Conservation (phyloP, 92 coral and sea anemone genomes). For the Micromussa lordhowensis region DNA sequence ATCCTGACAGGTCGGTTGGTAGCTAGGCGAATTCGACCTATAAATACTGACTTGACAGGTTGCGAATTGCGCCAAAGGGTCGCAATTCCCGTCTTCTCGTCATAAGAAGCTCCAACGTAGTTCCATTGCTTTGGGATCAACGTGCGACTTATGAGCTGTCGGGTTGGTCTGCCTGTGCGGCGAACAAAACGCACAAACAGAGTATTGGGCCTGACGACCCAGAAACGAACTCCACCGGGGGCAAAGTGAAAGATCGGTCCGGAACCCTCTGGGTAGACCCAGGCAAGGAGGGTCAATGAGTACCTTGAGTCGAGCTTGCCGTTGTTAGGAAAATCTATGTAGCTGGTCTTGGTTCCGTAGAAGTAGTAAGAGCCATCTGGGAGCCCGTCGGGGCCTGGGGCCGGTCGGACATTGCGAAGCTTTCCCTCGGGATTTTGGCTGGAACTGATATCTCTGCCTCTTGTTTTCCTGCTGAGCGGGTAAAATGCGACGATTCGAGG, state of each 20-base stretch:
- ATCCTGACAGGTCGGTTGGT: constrained; percentile 78
- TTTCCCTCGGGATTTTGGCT: constrained; percentile 59
- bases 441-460: constrained; percentile 72
- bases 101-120: constrained; percentile 74
- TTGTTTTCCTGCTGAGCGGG: constrained; percentile 66
- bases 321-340: constrained; percentile 65
- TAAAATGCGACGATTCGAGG: constrained; percentile 75
- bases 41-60: constrained; percentile 54
- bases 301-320: constrained; percentile 78
- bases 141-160: constrained; percentile 53
- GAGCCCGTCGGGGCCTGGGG: constrained; percentile 77
- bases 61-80: constrained; percentile 68
- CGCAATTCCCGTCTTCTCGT: constrained; percentile 65
- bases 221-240: constrained; percentile 77
- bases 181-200: constrained; percentile 67
- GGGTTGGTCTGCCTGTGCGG: constrained; percentile 71
- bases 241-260: constrained; percentile 77
- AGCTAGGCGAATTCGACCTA: constrained; percentile 75
- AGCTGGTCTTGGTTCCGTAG: constrained; percentile 63
- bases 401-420: constrained; percentile 55
- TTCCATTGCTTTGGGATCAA: constrained; percentile 69
- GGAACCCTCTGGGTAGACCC: constrained; percentile 73
- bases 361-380: constrained; percentile 73
- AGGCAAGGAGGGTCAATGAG: constrained; percentile 71
- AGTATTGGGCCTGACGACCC: constrained; percentile 63